phyloP scores from a whole-genome alignment of 1,140 invertebrate genomes.

The Physella acuta region DNA sequence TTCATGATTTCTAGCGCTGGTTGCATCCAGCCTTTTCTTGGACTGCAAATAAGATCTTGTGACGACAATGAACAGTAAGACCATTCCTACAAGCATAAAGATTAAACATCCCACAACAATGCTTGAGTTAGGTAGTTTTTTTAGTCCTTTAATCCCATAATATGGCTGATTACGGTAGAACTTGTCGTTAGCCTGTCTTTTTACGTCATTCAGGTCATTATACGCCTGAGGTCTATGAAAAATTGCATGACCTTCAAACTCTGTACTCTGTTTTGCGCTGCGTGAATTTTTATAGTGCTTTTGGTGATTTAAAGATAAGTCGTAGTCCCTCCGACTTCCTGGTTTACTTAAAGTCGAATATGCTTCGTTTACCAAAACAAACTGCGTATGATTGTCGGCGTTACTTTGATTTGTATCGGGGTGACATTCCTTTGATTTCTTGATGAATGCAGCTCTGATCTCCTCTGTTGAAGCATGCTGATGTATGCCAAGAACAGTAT shows the following conservation, averaged over 20 bases:
- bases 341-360: conserved; percentile 15
- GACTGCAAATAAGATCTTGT: background rate
- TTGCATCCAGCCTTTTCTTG: conserved; percentile 2
- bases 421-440: conserved; percentile 22
- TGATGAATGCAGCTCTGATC: conserved; percentile 12
- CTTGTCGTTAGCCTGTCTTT: background rate
- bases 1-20: background rate
- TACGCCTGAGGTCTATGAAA: too few species aligned
- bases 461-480: conserved; percentile 7
- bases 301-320: background rate
- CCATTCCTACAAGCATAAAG: background rate
- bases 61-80: background rate
- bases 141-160: background rate
- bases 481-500: background rate
- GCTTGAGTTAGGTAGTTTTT: background rate
- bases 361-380: conserved; percentile 17
- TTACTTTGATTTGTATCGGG: conserved; percentile 13
- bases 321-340: background rate
- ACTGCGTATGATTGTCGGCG: conserved; percentile 13
- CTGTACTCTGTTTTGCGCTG: too few species aligned
- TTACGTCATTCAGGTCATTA: too few species aligned
- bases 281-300: too few species aligned
- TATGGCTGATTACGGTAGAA: background rate
- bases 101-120: background rate
- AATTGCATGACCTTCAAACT: too few species aligned